Evolutionary conservation across 2,113 vertebrate genomes (phyloP).

Genomic region (Microcebus murinus): DNA sequence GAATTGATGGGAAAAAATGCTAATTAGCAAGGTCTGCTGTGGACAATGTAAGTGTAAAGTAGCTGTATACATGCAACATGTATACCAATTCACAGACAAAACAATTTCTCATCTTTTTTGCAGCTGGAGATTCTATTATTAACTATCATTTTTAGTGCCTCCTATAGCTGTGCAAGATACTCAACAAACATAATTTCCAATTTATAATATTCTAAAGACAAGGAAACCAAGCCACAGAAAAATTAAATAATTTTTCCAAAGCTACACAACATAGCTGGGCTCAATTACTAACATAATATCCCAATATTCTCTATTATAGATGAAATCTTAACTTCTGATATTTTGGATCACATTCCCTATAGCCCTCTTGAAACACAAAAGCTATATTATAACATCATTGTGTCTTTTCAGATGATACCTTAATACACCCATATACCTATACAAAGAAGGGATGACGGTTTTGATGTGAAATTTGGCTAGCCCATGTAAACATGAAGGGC

Average conservation of each 20-base stretch:
- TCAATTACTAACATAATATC: background rate
- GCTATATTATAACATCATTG: background rate
- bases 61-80: background rate
- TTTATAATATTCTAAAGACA: slow-evolving; percentile 36
- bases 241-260: background rate
- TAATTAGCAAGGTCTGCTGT: background rate
- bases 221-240: slow-evolving; percentile 8
- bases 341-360: background rate
- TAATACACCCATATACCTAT: background rate
- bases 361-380: background rate
- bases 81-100: background rate
- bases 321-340: background rate
- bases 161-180: background rate
- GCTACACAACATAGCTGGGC: background rate
- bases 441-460: background rate
- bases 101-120: background rate
- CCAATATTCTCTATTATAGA: background rate
- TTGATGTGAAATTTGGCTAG: background rate
- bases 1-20: background rate
- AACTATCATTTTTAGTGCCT: background rate
- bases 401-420: background rate
- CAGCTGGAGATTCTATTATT: background rate
- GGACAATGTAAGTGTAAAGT: background rate
- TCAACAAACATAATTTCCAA: background rate
- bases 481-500: background rate